Percentiles rank a stretch among this genome's conserved stretches.
Conservation (phyloP, 2,113 vertebrate genomes). For the Lates calcarifer region DNA sequence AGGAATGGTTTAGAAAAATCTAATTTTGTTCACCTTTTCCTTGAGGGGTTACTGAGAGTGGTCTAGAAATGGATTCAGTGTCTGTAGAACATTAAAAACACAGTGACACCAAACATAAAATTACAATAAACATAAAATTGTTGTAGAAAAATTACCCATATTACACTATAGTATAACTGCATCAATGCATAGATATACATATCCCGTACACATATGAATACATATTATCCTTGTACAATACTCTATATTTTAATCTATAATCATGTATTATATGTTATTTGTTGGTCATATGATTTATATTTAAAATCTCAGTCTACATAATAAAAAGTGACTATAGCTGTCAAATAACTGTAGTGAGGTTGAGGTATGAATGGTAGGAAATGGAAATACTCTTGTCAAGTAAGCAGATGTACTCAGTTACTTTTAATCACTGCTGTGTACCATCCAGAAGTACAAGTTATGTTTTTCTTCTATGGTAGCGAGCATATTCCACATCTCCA, state of each 20-base stretch:
- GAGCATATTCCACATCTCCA: slow-evolving; percentile 12
- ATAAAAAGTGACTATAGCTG: not conserved
- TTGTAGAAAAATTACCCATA: not conserved
- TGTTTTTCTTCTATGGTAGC: not conserved
- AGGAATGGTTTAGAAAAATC: slow-evolving; percentile 24
- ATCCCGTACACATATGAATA: no score
- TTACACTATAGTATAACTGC: not conserved
- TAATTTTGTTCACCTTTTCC: slow-evolving; percentile 33
- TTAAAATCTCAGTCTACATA: not conserved
- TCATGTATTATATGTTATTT: not conserved
- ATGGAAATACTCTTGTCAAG: not conserved
- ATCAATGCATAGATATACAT: not conserved
- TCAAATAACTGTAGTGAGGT: not conserved
- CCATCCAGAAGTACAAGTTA: not conserved
- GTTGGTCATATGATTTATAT: not conserved
- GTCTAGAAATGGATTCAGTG: not conserved
- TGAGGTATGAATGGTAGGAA: not conserved
- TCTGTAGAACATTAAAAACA: slow-evolving; percentile 7
- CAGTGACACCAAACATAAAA: not conserved
- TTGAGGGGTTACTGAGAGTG: slow-evolving; percentile 8
- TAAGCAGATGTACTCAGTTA: not conserved
- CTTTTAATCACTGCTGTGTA: not conserved
- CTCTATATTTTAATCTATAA: not conserved
- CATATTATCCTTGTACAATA: no score
- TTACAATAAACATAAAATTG: not conserved